Percentiles rank a stretch among this genome's conserved stretches.
phyloP scores from a whole-genome alignment of 2,888 invertebrate species.

The Ernsta delagoae region DNA sequence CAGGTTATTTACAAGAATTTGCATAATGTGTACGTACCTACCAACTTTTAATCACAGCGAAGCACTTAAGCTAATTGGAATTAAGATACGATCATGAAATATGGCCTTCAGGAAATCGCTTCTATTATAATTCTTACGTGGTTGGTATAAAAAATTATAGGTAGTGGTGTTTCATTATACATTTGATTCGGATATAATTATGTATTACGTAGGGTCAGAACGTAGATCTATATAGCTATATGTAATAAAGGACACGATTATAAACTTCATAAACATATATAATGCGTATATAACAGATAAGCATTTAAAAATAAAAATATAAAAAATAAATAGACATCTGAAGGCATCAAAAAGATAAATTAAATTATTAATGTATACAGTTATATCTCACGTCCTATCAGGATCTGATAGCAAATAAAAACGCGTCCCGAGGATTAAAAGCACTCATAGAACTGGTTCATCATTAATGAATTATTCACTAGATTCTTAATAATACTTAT shows the following conservation, averaged over 20 bases:
- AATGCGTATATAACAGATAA: too few relatives aligned
- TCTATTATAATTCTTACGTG: background rate
- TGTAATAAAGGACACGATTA: too few relatives aligned
- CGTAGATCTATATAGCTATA: too few relatives aligned
- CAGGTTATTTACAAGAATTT: constrained; percentile 11
- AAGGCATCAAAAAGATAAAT: background rate
- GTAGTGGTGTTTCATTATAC: background rate
- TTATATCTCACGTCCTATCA: background rate
- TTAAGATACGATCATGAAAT: constrained; percentile 10
- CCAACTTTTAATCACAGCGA: constrained; percentile 2
- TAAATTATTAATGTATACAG: background rate
- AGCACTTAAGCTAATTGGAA: constrained; percentile 27
- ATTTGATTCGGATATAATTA: background rate
- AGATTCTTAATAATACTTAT: constrained; percentile 21
- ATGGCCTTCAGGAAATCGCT: background rate
- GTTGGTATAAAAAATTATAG: background rate
- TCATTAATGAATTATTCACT: constrained; percentile 2
- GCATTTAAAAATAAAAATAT: too few relatives aligned
- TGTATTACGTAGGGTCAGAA: too few relatives aligned
- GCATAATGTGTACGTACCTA: background rate
- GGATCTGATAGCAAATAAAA: background rate
- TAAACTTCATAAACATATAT: too few relatives aligned
- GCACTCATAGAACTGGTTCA: constrained; percentile 8
- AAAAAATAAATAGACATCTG: too few relatives aligned
- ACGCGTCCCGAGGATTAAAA: background rate